Evolutionary conservation across 2,113 vertebrate genomes (phyloP).

Genomic region (Prunella himalayana): DNA sequence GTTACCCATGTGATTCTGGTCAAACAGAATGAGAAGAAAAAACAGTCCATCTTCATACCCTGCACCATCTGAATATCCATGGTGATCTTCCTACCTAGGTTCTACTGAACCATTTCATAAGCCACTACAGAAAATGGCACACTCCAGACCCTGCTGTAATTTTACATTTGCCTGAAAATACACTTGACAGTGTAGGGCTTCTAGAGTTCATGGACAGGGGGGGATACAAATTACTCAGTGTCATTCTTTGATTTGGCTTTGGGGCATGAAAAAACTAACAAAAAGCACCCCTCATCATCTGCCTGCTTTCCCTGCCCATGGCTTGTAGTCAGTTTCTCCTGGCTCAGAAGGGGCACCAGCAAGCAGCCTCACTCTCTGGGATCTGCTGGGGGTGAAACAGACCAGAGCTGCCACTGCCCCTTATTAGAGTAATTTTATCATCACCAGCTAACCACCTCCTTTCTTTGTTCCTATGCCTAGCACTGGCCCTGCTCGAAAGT

Average conservation of each 20-base stretch:
- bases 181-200: not conserved
- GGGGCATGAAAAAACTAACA: not conserved
- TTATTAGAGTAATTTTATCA: not conserved
- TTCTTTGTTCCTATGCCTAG: not conserved
- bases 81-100: not conserved
- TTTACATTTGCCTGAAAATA: not conserved
- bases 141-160: not conserved
- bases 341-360: not conserved
- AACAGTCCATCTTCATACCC: not conserved
- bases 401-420: not conserved
- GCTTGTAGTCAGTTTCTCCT: not conserved
- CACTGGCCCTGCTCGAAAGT: fast-evolving
- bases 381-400: not conserved
- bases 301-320: not conserved
- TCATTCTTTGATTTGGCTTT: not conserved
- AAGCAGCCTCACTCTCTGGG: not conserved
- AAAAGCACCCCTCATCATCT: not conserved
- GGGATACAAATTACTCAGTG: not conserved
- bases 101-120: not conserved
- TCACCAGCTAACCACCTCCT: not conserved
- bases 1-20: not conserved
- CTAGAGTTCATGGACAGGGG: not conserved
- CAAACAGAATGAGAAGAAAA: not conserved
- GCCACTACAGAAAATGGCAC: not conserved
- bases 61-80: not conserved